These are phyloP conservation scores for Macroteleia sp. DNA, from an alignment of 2,888 invertebrate genomes.

Conservation along the genomic window DNA sequence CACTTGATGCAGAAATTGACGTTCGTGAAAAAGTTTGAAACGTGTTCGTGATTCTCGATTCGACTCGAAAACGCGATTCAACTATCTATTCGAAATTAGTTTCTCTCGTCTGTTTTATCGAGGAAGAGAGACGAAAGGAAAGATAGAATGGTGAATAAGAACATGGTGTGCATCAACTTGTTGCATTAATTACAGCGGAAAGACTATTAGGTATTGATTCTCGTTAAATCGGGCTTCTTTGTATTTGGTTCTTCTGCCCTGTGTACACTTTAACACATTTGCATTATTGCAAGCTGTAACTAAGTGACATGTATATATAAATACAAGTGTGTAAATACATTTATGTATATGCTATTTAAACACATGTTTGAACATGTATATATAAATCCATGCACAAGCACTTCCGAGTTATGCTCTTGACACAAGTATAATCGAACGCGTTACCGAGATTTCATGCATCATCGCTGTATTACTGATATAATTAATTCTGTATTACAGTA, in stretches of 20 bases:
- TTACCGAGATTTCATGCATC: conserved; percentile 49
- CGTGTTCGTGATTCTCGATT: not conserved
- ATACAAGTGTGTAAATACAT: not conserved
- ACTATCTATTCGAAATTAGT: conserved; percentile 10
- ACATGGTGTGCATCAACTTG: conserved; percentile 83
- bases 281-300: conserved; percentile 42
- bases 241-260: conserved; percentile 71
- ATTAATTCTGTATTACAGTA: conserved; percentile 37
- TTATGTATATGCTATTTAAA: too few relatives aligned
- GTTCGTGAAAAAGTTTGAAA: not conserved
- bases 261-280: conserved; percentile 44
- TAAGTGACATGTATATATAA: conserved; percentile 47
- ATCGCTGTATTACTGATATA: conserved; percentile 38
- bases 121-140: conserved; percentile 26
- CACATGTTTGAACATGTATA: conserved; percentile 16
- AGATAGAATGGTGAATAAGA: conserved; percentile 75
- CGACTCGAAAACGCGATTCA: not conserved
- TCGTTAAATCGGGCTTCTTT: conserved; percentile 75
- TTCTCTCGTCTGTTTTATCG: conserved; percentile 20
- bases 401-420: conserved; percentile 49
- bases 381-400: conserved; percentile 45
- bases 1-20: too few relatives aligned
- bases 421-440: conserved; percentile 55
- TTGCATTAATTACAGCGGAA: conserved; percentile 83
- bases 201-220: conserved; percentile 83